Evolutionary conservation across 2,797 vertebrate genomes (phyloP).

Genomic region (Toxotes lorentzi): DNA sequence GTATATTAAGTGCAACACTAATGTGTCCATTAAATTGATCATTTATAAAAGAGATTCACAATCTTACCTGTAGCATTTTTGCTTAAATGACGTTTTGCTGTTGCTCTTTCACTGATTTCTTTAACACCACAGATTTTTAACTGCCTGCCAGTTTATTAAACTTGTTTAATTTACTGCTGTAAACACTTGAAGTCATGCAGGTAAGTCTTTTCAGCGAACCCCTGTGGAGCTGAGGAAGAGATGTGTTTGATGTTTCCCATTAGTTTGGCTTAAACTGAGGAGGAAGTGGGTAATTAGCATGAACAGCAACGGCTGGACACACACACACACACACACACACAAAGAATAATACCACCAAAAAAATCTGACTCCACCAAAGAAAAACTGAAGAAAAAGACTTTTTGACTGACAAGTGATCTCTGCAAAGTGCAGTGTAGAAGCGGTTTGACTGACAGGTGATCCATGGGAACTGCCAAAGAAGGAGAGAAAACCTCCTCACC

Average conservation of each 20-base stretch:
- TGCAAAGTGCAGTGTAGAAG: slow-evolving; percentile 21
- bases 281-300: slow-evolving; percentile 1
- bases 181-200: slow-evolving; percentile 28
- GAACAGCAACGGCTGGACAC: background rate
- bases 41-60: background rate
- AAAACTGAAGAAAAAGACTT: slow-evolving; percentile 1
- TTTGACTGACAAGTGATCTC: slow-evolving; percentile 36
- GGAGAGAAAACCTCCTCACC: background rate
- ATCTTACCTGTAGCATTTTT: background rate
- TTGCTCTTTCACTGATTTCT: slow-evolving; percentile 1
- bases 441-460: slow-evolving; percentile 41
- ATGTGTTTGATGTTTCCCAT: slow-evolving; percentile 7
- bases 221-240: slow-evolving; percentile 11
- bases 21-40: background rate
- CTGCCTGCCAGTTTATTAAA: slow-evolving; percentile 28
- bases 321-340: background rate
- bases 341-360: background rate
- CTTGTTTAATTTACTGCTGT: slow-evolving; percentile 20
- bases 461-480: slow-evolving; percentile 16
- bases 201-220: slow-evolving; percentile 13
- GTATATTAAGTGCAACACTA: background rate
- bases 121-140: background rate
- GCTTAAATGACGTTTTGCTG: background rate
- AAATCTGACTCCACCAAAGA: slow-evolving; percentile 2
- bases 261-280: slow-evolving; percentile 18